Evolutionary conservation across 2,113 vertebrate species (phyloP).

Genomic region (Megaleporinus macrocephalus): DNA sequence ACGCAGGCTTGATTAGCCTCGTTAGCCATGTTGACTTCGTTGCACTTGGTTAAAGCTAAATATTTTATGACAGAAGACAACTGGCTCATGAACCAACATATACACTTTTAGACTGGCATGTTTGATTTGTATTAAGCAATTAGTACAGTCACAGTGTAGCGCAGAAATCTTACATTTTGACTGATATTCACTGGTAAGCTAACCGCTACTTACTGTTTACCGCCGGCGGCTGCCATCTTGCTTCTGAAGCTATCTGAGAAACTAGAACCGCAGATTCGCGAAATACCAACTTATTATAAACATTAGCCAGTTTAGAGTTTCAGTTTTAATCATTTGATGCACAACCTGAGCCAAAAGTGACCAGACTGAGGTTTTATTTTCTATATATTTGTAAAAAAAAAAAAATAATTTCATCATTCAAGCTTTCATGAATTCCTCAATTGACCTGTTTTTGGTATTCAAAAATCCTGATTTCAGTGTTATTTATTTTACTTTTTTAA

Average conservation of each 20-base stretch:
- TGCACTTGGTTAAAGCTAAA: background rate
- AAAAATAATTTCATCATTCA: no score
- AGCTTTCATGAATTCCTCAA: no score
- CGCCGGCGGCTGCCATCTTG: conserved; percentile 83
- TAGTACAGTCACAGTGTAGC: background rate
- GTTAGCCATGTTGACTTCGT: background rate
- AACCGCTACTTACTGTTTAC: conserved; percentile 86
- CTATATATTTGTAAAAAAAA: no score
- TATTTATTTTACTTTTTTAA: no score
- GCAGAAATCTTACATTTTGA: background rate
- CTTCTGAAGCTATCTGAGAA: conserved; percentile 4
- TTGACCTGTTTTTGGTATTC: no score
- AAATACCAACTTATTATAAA: no score
- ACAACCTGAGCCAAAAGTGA: no score
- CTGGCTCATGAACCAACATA: background rate
- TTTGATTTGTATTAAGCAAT: no score
- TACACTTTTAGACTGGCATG: background rate
- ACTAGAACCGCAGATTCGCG: conserved; percentile 25
- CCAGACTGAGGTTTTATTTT: no score
- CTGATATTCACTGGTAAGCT: background rate
- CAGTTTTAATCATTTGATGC: no score
- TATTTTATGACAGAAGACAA: background rate
- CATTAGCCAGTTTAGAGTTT: no score
- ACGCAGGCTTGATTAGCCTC: background rate
- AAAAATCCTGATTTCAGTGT: no score